Evolutionary conservation across 2,888 invertebrate species (phyloP).

Genomic region (Rhodophaea formosa): DNA sequence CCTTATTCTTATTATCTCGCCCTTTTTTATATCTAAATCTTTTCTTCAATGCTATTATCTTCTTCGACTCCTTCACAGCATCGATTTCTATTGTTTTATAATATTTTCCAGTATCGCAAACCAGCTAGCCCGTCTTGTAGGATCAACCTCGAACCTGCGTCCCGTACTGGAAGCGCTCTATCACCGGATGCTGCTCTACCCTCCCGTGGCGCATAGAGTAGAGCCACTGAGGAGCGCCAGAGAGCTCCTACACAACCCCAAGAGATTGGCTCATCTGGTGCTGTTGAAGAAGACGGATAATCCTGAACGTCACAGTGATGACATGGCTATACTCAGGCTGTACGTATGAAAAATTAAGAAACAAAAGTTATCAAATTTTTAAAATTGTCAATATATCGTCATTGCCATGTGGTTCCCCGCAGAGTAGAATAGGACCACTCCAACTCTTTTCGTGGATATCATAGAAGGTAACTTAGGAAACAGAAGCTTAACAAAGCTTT

Average conservation of each 20-base stretch:
- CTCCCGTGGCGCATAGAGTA: conserved; percentile 90
- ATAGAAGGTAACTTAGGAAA: too few species aligned
- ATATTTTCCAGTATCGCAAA: conserved; percentile 87
- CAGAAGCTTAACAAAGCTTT: too few species aligned
- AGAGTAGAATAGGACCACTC: too few species aligned
- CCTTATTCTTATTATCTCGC: too few species aligned
- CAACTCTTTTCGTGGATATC: too few species aligned
- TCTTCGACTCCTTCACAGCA: too few species aligned
- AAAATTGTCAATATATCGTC: too few species aligned
- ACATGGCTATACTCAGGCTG: conserved; percentile 91
- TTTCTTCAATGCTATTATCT: too few species aligned
- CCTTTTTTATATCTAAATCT: too few species aligned
- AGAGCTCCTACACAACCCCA: conserved; percentile 90
- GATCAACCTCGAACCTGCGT: conserved; percentile 91
- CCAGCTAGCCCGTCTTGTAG: conserved; percentile 93
- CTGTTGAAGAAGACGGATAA: conserved; percentile 84
- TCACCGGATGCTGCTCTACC: conserved; percentile 94
- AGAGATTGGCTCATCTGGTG: conserved; percentile 87
- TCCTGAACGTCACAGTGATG: conserved; percentile 82
- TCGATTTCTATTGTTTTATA: too few species aligned
- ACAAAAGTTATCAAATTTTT: too few species aligned
- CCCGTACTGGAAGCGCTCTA: conserved; percentile 96
- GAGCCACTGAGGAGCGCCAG: conserved; percentile 92
- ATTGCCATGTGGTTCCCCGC: too few species aligned
- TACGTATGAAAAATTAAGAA: conserved; percentile 71